A percentile compares a stretch with the other conserved stretches of the same genome.
Conservation (phyloP, 37 sponge, comb jelly and placozoan genomes). For the Lycopodina hypogea region DNA sequence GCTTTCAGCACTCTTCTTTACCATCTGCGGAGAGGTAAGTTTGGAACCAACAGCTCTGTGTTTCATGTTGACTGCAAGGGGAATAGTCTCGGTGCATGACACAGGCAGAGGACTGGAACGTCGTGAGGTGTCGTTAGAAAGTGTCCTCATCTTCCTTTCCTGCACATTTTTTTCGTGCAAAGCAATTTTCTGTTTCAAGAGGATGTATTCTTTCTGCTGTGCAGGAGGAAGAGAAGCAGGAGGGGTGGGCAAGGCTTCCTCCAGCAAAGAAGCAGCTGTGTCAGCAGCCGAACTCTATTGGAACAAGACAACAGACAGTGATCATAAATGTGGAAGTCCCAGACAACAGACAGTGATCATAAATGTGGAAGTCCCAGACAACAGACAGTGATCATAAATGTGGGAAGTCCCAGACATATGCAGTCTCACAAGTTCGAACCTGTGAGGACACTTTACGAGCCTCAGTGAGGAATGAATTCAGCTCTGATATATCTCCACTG, state of each 20-base stretch:
- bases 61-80: no score
- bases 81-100: no score
- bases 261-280: neutral
- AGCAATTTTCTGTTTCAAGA: slow-evolving; percentile 29
- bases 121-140: no score
- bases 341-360: neutral
- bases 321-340: neutral
- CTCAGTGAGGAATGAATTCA: neutral
- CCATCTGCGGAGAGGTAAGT: neutral
- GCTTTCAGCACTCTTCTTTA: neutral
- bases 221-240: slow-evolving; percentile 15
- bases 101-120: no score
- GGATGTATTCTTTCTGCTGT: slow-evolving; percentile 31
- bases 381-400: neutral
- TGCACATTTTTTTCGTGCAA: slow-evolving; percentile 30
- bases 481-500: neutral
- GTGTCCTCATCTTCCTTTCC: slow-evolving; percentile 15
- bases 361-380: neutral
- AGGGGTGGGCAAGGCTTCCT: slow-evolving; percentile 6
- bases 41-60: no score
- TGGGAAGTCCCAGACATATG: neutral
- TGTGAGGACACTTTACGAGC: slow-evolving; percentile 8
- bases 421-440: neutral
- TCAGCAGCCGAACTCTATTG: neutral
- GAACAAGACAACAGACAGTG: neutral